These are phyloP conservation scores for Hiodon alosoides DNA, from an alignment of 2,113 vertebrate species.

Conservation along the genomic window DNA sequence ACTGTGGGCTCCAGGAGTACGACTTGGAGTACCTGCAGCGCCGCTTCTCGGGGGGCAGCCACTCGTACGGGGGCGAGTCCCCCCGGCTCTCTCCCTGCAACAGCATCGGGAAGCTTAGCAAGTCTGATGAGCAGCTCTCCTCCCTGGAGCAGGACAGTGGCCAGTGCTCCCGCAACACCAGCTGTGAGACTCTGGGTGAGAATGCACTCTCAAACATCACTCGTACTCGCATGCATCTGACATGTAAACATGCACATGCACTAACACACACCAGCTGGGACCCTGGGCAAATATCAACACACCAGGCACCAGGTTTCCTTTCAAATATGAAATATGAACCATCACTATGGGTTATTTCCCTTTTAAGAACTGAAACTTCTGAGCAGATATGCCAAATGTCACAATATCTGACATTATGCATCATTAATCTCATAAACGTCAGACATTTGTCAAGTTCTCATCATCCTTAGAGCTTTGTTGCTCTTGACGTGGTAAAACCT, in stretches of 20 bases:
- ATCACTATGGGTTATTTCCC: too few relatives aligned
- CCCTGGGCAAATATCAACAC: too few relatives aligned
- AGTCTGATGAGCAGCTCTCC: slow-evolving; percentile 92
- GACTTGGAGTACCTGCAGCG: slow-evolving; percentile 89
- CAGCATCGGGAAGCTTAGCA: slow-evolving; percentile 95
- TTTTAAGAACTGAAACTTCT: too few relatives aligned
- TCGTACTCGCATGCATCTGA: not conserved
- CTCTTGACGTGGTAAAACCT: too few relatives aligned
- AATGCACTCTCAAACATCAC: not conserved
- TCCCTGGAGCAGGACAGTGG: slow-evolving; percentile 93
- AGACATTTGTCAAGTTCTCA: too few relatives aligned
- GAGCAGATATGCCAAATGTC: too few relatives aligned
- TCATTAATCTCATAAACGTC: too few relatives aligned
- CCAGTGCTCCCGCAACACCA: slow-evolving; percentile 96
- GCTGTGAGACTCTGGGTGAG: slow-evolving; percentile 95
- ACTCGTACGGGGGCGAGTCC: slow-evolving; percentile 88
- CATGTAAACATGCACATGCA: not conserved
- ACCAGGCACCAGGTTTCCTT: too few relatives aligned
- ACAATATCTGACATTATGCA: too few relatives aligned
- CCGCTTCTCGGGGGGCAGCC: slow-evolving; percentile 89
- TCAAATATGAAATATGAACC: too few relatives aligned
- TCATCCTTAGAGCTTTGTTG: too few relatives aligned
- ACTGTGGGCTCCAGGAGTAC: slow-evolving; percentile 68
- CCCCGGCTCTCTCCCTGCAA: slow-evolving; percentile 88
- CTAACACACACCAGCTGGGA: not conserved